Evolutionary conservation across 2,797 vertebrate species (phyloP).

Genomic region (Paramormyrops hopkinsi): DNA sequence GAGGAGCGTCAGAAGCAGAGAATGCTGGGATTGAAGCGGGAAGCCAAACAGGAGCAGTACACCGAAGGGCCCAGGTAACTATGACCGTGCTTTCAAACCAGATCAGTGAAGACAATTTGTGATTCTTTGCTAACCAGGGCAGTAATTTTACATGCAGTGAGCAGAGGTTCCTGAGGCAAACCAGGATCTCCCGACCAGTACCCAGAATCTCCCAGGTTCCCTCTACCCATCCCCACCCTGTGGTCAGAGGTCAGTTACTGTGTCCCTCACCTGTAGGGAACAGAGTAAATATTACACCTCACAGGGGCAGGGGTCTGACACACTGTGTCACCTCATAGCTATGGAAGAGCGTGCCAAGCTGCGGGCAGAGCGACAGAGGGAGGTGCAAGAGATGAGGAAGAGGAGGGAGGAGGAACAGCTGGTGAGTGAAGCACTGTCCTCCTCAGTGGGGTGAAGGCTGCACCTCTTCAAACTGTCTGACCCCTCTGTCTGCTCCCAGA

Average conservation of each 20-base stretch:
- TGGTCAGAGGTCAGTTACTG: constrained; percentile 68
- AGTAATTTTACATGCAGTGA: constrained; percentile 38
- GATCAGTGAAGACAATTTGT: constrained; percentile 17
- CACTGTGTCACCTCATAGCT: constrained; percentile 52
- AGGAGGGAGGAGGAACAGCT: constrained; percentile 77
- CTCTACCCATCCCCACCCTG: constrained; percentile 54
- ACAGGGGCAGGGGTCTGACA: background rate
- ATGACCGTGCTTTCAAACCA: background rate
- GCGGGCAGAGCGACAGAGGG: constrained; percentile 67
- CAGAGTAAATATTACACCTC: background rate
- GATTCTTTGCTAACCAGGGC: background rate
- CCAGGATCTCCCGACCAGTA: constrained; percentile 31
- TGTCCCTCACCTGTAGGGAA: background rate
- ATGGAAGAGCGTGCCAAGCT: constrained; percentile 83
- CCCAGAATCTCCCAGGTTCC: constrained; percentile 42
- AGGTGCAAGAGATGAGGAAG: constrained; percentile 74
- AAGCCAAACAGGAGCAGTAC: constrained; percentile 23
- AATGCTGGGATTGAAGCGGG: constrained; percentile 51
- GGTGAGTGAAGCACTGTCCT: constrained; percentile 55
- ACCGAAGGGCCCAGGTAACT: constrained; percentile 13
- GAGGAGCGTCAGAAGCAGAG: constrained; percentile 63
- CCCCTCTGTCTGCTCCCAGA: constrained; percentile 51
- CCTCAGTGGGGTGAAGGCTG: background rate
- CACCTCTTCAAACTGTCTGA: background rate
- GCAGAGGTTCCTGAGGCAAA: constrained; percentile 29